Base-by-base conservation (phyloP, 2,888 invertebrate species). In the Antheraea yamamai region DNA sequence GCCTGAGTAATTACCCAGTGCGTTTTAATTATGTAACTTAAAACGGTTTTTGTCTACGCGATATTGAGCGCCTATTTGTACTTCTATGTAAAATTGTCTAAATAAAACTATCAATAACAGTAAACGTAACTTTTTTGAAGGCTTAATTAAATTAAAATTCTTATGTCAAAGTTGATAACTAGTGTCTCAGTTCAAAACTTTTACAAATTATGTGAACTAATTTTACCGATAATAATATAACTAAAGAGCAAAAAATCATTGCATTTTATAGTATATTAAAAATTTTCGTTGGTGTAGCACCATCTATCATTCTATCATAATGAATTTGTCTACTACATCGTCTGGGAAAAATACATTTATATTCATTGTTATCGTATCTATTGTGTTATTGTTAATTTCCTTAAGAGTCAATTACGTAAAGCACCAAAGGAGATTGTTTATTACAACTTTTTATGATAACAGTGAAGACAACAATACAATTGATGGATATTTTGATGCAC, bases 401-500 rank as follows among this genome's bases (percentile, higher is more conserved):
- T 73, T 77, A 58, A 79, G 78, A 61, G 74, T 82, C 2, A 26
- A 73, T 6, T 77, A 79, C 16, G 72, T 82, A 16, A 79, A 79
- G 20, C 76, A 81, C 66, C 79, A 84, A 64, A 79, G 81, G 12
- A 79, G 66, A 47, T 77, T 80, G 6, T 74, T 79, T 7, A 66
- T 83, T 8, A 66, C 75, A 52, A 78, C 82, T 55, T 83, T 78
- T n/a, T 68, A 76, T 61, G 85, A 86, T 30, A 73, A 77, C 1
- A 75, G 76, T n/a, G 73, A 75, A 4, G 66, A 79, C 14, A 78
- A 80, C 30, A 66, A 47, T 6, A 77, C 76, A 1, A 76, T 79
- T 26, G 76, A 81, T 30, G 77, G 77, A 30, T 76, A 76, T 20
- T 30, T 77, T 0, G 78, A 80, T n/a, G 74, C 51, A 1, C 79